Conservation (phyloP, 2,888 invertebrate genomes). For the Limnephilus rhombicus region DNA sequence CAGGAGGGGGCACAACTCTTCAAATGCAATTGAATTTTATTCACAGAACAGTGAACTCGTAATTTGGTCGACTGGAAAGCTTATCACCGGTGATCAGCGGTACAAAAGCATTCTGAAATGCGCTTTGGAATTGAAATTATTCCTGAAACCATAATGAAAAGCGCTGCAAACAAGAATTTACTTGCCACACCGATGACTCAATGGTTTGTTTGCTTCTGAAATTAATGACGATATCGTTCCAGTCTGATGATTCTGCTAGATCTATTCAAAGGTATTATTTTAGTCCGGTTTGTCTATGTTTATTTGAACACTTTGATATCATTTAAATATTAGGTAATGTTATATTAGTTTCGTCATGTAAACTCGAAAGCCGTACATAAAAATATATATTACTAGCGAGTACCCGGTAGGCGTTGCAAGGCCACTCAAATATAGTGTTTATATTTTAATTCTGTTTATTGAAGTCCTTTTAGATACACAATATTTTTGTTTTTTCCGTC, state of each 20-base stretch:
- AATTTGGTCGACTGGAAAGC: not conserved
- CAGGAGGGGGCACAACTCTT: not conserved
- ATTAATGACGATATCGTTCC: not conserved
- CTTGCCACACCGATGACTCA: no score
- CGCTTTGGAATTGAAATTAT: not conserved
- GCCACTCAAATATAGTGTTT: no score
- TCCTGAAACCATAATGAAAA: not conserved
- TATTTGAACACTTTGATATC: no score
- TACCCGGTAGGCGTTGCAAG: no score
- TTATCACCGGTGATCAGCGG: not conserved
- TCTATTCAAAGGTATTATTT: not conserved
- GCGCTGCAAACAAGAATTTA: not conserved
- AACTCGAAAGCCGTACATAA: not conserved
- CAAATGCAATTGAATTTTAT: not conserved
- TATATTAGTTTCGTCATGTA: not conserved
- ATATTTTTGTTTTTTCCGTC: no score
- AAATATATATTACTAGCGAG: no score
- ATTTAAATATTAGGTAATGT: not conserved
- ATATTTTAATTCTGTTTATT: no score
- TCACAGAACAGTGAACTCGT: not conserved
- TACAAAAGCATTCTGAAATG: not conserved
- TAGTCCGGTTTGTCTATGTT: not conserved
- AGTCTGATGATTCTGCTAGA: not conserved
- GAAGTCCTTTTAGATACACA: no score
- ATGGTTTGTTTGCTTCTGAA: not conserved